phyloP scores from a whole-genome alignment of 2,797 vertebrate genomes.

The Triplophysa yarkandensis region DNA sequence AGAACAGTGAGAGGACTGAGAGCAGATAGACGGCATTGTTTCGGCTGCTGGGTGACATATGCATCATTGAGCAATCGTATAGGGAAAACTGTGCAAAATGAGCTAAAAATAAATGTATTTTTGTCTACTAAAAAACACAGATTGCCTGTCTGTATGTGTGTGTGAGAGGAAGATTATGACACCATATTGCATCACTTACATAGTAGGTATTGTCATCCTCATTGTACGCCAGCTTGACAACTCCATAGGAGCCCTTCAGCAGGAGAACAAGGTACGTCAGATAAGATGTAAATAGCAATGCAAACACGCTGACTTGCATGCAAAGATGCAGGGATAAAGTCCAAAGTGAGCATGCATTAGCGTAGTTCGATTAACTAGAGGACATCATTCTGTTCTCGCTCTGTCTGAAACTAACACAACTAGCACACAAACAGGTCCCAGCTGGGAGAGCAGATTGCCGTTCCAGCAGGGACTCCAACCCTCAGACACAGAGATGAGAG shows the following conservation, averaged over 20 bases:
- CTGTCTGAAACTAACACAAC: conserved; percentile 15
- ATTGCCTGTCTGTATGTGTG: not conserved
- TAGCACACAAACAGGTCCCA: conserved; percentile 56
- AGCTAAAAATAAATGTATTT: no score
- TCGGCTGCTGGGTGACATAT: conserved; percentile 51
- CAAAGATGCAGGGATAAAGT: not conserved
- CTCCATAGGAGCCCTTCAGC: conserved; percentile 93
- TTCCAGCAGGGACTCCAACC: conserved; percentile 62
- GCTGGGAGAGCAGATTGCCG: conserved; percentile 73
- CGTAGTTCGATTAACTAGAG: conserved; percentile 65
- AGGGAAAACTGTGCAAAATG: not conserved
- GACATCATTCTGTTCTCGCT: conserved; percentile 48
- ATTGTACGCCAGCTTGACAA: conserved; percentile 99
- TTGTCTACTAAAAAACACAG: no score
- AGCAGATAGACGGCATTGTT: conserved; percentile 40
- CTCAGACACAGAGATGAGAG: conserved; percentile 59
- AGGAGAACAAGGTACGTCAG: conserved; percentile 32
- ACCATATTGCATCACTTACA: conserved; percentile 76
- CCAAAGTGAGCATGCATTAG: conserved; percentile 46
- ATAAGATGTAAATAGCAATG: conserved; percentile 56
- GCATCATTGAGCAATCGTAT: conserved; percentile 33
- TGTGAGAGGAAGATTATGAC: not conserved
- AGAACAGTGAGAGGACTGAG: conserved; percentile 48
- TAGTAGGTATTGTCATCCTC: conserved; percentile 98
- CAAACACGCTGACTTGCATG: conserved; percentile 10